These are phyloP conservation scores for Petrocephalus schoutedeni DNA, from an alignment of 2,797 vertebrate genomes.

Conservation along the genomic window DNA sequence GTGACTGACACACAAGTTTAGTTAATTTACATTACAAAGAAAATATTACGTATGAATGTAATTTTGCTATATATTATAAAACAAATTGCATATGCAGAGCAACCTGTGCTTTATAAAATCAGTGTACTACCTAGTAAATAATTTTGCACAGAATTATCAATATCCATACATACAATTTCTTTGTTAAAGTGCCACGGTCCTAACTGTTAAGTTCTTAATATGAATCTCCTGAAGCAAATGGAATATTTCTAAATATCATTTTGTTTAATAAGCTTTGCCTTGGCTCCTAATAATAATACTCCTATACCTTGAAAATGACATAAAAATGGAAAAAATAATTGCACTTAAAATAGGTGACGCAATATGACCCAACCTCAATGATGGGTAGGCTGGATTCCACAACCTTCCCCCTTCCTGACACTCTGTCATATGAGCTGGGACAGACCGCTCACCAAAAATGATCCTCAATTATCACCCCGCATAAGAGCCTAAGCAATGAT, in stretches of 20 bases:
- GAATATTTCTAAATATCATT: slow-evolving; percentile 48
- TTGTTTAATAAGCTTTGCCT: not conserved
- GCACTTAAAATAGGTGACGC: not conserved
- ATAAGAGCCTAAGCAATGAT: not conserved
- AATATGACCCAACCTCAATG: not conserved
- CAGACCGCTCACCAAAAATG: not conserved
- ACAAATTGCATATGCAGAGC: not conserved
- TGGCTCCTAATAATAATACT: not conserved
- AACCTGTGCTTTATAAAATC: slow-evolving; percentile 3
- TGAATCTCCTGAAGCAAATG: not conserved
- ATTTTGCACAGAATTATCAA: not conserved
- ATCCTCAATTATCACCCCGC: not conserved
- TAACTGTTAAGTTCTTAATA: not conserved
- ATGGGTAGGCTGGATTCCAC: not conserved
- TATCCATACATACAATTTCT: not conserved
- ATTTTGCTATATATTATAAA: not conserved
- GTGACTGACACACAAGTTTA: not conserved
- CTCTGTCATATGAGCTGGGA: not conserved
- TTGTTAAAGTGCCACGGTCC: not conserved
- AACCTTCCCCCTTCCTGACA: not conserved
- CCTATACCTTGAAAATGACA: not conserved
- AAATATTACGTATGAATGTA: not conserved
- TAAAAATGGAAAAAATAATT: slow-evolving; percentile 4
- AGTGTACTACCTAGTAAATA: slow-evolving; percentile 2
- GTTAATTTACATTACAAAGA: not conserved